Evolutionary conservation across 2,888 invertebrate species (phyloP), one percentile per base, ranked within the genome.

Genomic region (Pyrrhia umbra): DNA sequence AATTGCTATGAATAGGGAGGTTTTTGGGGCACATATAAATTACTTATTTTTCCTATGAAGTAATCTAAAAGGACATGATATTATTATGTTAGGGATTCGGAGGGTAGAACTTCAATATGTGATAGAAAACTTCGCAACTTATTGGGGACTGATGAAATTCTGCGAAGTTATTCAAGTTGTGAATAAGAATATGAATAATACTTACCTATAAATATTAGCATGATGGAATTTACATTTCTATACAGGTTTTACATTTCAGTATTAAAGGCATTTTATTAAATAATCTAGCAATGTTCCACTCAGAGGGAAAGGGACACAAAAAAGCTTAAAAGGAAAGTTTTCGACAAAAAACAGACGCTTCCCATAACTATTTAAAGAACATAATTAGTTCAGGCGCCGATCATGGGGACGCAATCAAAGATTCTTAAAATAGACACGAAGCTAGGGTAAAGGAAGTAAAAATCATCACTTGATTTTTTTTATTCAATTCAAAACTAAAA

Each of bases 1-100:
- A 62, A 71, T 47, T 61, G 45, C 50, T 52, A 20, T 13, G 46
- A 18, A 58, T 58, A 58, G 76, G 70, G 50, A 6, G 39, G 46
- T 70, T 75, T 75, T 70, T 50, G 57, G 71, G 71, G 71, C 76
- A 75, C 75, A 58, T 63, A 72, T 25, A 63, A 71, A 75, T 71
- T 40, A 52, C 52, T 10, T 56, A 62, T 75, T 68, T 62, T 52
- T 34, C n/a, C 47, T 49, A 45, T 27, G 15, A 50, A 15, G 23
- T 43, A 68, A 71, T 71, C 56, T 23, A 37, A 59, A 39, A 52
- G 62, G 56, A 62, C n/a, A 62, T 62, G 75, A 59, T 52, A 71
- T 63, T 71, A 63, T 63, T 50, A 23, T 16, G 23, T 10, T 45
- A 10, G 47, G 55, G 46, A 4, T 34, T 55, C 21, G 10, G 6